Evolutionary conservation across 1,140 invertebrate genomes (phyloP).

Genomic region (Drosophila carrolli): DNA sequence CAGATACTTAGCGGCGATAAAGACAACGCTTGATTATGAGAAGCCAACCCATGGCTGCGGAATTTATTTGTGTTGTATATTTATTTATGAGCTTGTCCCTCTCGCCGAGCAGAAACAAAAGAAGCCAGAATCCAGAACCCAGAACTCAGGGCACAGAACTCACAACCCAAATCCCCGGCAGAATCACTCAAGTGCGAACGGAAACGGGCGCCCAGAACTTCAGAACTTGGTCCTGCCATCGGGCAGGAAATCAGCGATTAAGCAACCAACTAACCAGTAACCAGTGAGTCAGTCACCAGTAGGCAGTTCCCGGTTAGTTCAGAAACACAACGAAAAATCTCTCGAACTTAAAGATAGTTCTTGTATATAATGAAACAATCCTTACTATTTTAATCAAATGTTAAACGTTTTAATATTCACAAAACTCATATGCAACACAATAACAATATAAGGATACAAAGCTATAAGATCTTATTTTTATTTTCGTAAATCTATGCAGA

Average conservation of each 20-base stretch:
- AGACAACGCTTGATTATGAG: conserved; percentile 79
- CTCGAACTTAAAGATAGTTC: background rate
- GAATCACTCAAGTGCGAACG: conserved; percentile 79
- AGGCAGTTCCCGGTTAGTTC: conserved; percentile 10
- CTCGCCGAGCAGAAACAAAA: conserved; percentile 66
- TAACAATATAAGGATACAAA: no score
- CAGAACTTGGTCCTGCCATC: conserved; percentile 70
- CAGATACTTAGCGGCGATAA: conserved; percentile 79
- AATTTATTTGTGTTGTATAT: conserved; percentile 80
- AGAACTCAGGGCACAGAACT: conserved; percentile 14
- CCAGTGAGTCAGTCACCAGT: conserved; percentile 35
- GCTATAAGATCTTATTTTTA: no score
- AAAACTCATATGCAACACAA: no score
- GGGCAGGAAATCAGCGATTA: conserved; percentile 80
- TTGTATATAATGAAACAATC: no score
- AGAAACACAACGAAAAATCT: background rate
- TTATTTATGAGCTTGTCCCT: conserved; percentile 79
- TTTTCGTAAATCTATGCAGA: no score
- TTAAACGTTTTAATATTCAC: no score
- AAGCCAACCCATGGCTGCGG: conserved; percentile 60
- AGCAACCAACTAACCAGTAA: conserved; percentile 68
- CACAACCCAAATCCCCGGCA: conserved; percentile 36
- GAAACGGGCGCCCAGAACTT: conserved; percentile 71
- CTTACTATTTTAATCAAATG: no score
- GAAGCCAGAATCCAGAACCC: conserved; percentile 6